Evolutionary conservation across 92 coral and sea anemone species (phyloP).

Genomic region (Actinostola sp.): DNA sequence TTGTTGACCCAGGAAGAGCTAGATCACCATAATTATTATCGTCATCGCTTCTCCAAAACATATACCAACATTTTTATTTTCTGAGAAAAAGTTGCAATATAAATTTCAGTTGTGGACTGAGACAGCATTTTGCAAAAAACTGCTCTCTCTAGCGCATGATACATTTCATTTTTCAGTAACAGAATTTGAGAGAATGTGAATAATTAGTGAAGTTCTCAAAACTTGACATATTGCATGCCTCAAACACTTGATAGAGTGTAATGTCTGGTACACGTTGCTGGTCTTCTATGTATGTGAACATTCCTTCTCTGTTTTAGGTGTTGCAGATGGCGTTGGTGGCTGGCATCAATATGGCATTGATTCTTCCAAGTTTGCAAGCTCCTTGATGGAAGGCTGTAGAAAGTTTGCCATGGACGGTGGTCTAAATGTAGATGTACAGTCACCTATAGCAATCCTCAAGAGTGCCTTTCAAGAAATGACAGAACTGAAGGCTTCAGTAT

Average conservation of each 20-base stretch:
- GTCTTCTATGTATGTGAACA: no score
- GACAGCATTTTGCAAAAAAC: not conserved
- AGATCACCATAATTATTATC: no score
- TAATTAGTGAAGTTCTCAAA: not conserved
- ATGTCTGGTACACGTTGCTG: no score
- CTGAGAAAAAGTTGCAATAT: not conserved
- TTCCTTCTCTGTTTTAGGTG: conserved; percentile 54
- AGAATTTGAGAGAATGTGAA: conserved; percentile 1
- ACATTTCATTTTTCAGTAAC: not conserved
- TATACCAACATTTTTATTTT: not conserved
- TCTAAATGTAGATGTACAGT: conserved; percentile 64
- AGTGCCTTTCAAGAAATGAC: conserved; percentile 84
- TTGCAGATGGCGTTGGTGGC: conserved; percentile 99
- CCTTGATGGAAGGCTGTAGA: conserved; percentile 90
- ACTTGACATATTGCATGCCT: not conserved
- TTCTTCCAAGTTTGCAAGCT: conserved; percentile 84
- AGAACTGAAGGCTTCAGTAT: conserved; percentile 87
- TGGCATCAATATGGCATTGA: conserved; percentile 99
- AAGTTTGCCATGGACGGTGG: conserved; percentile 85
- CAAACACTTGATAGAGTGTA: not conserved
- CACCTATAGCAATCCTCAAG: conserved; percentile 83
- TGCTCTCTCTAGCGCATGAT: not conserved
- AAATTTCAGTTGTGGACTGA: not conserved
- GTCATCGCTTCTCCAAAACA: not conserved
- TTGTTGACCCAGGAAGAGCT: not conserved